phyloP scores from a whole-genome alignment of 2,113 vertebrate species.

The Colius striatus region DNA sequence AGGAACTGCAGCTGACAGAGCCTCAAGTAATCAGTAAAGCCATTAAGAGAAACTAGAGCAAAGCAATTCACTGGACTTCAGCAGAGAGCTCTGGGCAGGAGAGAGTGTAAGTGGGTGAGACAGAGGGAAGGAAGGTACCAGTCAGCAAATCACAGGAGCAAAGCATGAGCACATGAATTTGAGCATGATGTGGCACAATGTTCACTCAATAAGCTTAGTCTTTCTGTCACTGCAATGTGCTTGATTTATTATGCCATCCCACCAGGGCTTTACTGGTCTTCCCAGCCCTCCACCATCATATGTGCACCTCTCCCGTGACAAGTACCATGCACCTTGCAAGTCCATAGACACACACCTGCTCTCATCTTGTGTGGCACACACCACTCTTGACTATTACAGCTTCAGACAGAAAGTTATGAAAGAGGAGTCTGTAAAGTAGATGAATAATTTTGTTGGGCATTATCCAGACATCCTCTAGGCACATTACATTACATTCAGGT shows the following conservation, averaged over 20 bases:
- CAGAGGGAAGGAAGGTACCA: not conserved
- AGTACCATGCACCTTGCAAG: fast-evolving
- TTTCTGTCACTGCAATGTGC: not conserved
- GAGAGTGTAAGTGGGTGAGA: not conserved
- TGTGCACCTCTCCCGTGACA: fast-evolving
- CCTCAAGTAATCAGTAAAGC: not conserved
- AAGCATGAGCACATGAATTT: not conserved
- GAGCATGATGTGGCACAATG: not conserved
- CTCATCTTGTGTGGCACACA: not conserved
- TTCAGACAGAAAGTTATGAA: not conserved
- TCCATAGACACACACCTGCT: not conserved
- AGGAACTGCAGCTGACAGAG: not conserved
- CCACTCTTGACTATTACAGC: not conserved
- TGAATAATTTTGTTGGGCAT: not conserved
- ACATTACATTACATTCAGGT: not conserved
- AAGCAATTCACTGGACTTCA: not conserved
- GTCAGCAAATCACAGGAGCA: not conserved
- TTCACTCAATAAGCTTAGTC: not conserved
- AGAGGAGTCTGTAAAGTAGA: not conserved
- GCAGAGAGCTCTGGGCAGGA: not conserved
- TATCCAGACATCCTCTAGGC: not conserved
- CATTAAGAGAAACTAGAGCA: not conserved
- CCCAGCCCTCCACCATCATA: not conserved
- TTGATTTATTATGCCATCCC: not conserved
- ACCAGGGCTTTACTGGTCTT: not conserved